These are phyloP conservation scores for Amia ocellicauda DNA, from an alignment of 2,113 vertebrate species.

Conservation along the genomic window DNA sequence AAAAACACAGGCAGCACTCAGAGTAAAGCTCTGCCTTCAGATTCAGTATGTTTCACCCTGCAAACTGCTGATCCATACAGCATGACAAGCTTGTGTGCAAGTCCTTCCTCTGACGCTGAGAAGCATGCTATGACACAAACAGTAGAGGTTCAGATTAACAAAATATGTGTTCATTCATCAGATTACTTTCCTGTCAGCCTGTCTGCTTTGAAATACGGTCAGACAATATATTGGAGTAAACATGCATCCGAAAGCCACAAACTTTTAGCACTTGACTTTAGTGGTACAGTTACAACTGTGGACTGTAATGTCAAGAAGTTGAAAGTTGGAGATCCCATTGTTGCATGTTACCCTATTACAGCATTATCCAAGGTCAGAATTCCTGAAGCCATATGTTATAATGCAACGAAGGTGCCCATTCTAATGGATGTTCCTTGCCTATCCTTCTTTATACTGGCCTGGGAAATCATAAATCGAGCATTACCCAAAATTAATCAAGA, in stretches of 20 bases:
- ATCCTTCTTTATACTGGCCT: slow-evolving; percentile 73
- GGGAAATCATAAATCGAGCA: slow-evolving; percentile 63
- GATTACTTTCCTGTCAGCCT: slow-evolving; percentile 77
- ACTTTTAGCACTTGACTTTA: slow-evolving; percentile 75
- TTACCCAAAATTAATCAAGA: slow-evolving; percentile 49
- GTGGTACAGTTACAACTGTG: slow-evolving; percentile 65
- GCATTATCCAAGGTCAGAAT: slow-evolving; percentile 58
- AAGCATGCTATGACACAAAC: slow-evolving; percentile 39
- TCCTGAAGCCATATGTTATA: slow-evolving; percentile 67
- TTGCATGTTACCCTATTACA: slow-evolving; percentile 67
- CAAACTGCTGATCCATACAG: slow-evolving; percentile 65
- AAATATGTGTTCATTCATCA: slow-evolving; percentile 73
- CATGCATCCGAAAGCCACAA: slow-evolving; percentile 54
- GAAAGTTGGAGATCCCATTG: slow-evolving; percentile 71
- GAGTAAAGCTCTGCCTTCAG: slow-evolving; percentile 9
- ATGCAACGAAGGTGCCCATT: slow-evolving; percentile 55
- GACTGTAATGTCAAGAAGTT: slow-evolving; percentile 61
- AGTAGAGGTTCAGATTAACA: slow-evolving; percentile 65
- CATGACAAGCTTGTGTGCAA: slow-evolving; percentile 53
- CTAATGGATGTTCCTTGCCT: slow-evolving; percentile 68
- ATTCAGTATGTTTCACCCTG: slow-evolving; percentile 52
- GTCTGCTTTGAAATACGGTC: slow-evolving; percentile 65
- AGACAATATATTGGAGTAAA: slow-evolving; percentile 73
- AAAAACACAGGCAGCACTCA: slow-evolving; percentile 20
- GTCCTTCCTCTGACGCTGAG: slow-evolving; percentile 22